A percentile compares a stretch with the other conserved stretches of the same genome.
Evolutionary conservation across 2,797 vertebrate species (phyloP).

Genomic region (Hoplostethus atlanticus): DNA sequence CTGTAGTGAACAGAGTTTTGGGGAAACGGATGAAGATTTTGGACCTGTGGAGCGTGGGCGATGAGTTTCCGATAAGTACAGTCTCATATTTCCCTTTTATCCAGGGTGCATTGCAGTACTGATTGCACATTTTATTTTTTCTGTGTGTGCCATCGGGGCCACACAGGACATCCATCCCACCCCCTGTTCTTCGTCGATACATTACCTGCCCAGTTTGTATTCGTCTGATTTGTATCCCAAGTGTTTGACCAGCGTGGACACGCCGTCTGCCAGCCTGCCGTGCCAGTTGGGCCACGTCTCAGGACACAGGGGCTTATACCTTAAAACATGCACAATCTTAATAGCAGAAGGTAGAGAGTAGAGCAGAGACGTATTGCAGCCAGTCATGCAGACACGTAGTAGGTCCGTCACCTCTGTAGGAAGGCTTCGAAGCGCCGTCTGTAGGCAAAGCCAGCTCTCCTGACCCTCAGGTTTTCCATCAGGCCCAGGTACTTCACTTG

Average conservation of each 20-base stretch:
- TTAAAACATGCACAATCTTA: slow-evolving; percentile 54
- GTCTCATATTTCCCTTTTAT: not conserved
- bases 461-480: slow-evolving; percentile 96
- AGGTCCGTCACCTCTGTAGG: slow-evolving; percentile 88
- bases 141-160: not conserved
- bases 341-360: slow-evolving; percentile 6
- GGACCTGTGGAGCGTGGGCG: slow-evolving; percentile 82
- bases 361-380: not conserved
- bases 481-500: slow-evolving; percentile 98
- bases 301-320: slow-evolving; percentile 97
- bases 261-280: slow-evolving; percentile 90
- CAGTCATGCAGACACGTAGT: not conserved
- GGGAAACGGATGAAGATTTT: slow-evolving; percentile 99
- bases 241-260: slow-evolving; percentile 91
- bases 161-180: not conserved
- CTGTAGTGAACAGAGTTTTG: slow-evolving; percentile 96
- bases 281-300: slow-evolving; percentile 96
- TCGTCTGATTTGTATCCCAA: slow-evolving; percentile 96
- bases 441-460: slow-evolving; percentile 97
- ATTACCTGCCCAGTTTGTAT: slow-evolving; percentile 96
- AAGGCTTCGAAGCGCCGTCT: slow-evolving; percentile 94
- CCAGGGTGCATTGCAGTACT: not conserved
- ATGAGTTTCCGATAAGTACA: not conserved
- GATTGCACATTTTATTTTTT: not conserved
- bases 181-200: slow-evolving; percentile 3